Base-by-base conservation (phyloP, 2,888 invertebrate species). In the Tridacna crocea region DNA sequence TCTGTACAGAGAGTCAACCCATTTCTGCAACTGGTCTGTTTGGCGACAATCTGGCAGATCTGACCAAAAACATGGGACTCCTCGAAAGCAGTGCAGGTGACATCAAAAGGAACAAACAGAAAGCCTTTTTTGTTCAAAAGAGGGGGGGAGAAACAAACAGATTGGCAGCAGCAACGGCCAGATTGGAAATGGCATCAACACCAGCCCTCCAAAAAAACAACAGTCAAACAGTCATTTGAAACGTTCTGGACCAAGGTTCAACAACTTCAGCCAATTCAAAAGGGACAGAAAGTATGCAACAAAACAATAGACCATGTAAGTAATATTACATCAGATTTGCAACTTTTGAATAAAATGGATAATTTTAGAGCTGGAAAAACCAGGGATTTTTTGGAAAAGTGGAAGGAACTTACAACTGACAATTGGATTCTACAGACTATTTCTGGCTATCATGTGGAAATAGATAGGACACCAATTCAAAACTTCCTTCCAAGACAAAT, bases 391-490 rank as follows among this genome's bases (percentile, higher is more conserved):
- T 60, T 60, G 26, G 17, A 61, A 24, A 47, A 76, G 10, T 82
- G 76, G 79, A 22, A 70, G 17, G 73, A 76, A 60, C 47, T 79
- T 13, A 79, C 82, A 10, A 51, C 27, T 24, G 75, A 82, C 48
- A 60, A 60, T 46, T 82, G 79, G 79, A 70, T 82, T n/a, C 19
- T 79, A 24, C 0, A 79, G 4, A 79, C 79, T 46, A 58, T 82
- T 47, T 61, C 17, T 72, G 82, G 82, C 26, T 82, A 82, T 51
- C 11, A 46, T 12, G 60, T 80, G 27, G 83, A 80, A 78, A 19
- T 83, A 19, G 26, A 66, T 26, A 19, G 27, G 17, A 63, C 22
- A n/a, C 77, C 77, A 46, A 75, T 26, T 24, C 80, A 79, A 63
- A 26, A 27, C 0, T 10, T 4, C 26, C 15, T 77, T n/a, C 76